Percentiles rank a stretch among this genome's conserved stretches.
Conservation (phyloP, 2,888 invertebrate genomes). For the Dorcus hopei region DNA sequence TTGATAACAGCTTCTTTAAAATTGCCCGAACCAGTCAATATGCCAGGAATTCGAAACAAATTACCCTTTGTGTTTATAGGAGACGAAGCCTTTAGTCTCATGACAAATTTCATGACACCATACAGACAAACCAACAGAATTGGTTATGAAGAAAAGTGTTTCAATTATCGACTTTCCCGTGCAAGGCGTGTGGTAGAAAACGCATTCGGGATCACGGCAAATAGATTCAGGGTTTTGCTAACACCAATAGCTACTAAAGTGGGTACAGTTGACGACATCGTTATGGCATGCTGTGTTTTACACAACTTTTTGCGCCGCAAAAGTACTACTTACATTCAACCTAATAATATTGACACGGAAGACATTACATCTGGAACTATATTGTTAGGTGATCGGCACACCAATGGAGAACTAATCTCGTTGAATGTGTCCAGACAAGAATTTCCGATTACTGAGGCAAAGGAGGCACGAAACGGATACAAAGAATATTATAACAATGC, state of each 20-base stretch:
- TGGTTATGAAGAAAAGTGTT: not conserved
- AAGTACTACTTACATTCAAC: not conserved
- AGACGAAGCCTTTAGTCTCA: slow-evolving; percentile 4
- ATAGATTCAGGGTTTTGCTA: slow-evolving; percentile 20
- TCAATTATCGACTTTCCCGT: slow-evolving; percentile 7
- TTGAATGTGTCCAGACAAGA: not conserved
- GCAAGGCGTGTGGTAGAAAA: slow-evolving; percentile 26
- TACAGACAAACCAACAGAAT: not conserved
- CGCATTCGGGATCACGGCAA: slow-evolving; percentile 27
- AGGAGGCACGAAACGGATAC: not conserved
- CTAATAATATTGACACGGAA: not conserved
- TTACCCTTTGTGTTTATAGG: slow-evolving; percentile 8
- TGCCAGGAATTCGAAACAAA: slow-evolving; percentile 1
- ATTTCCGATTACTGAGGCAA: not conserved
- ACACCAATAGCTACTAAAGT: slow-evolving; percentile 7
- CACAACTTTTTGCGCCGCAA: not conserved
- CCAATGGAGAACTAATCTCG: not conserved
- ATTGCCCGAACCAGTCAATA: slow-evolving; percentile 5
- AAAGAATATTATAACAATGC: not conserved
- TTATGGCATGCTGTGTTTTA: slow-evolving; percentile 17
- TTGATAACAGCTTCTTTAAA: slow-evolving; percentile 4
- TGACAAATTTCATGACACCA: not conserved
- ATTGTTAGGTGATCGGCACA: not conserved
- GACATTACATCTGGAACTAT: not conserved
- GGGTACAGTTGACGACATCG: slow-evolving; percentile 19